Percentiles rank a stretch among this genome's conserved stretches.
phyloP scores from a whole-genome alignment of 1,140 invertebrate species.

The Trichoplusia ni region DNA sequence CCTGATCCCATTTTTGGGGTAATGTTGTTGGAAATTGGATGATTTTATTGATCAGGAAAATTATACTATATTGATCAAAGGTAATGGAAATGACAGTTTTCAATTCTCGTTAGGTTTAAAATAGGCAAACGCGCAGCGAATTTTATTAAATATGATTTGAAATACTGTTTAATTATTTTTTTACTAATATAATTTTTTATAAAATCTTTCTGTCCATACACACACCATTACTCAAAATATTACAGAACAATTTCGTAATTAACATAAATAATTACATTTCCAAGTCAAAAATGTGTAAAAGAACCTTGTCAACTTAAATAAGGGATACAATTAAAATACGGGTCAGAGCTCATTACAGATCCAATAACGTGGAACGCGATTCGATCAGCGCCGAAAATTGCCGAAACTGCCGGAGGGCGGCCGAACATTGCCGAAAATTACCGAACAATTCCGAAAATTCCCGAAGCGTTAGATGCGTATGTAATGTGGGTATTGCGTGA shows the following conservation, averaged over 20 bases:
- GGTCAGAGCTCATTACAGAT: background rate
- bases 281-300: background rate
- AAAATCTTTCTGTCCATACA: background rate
- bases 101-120: no score
- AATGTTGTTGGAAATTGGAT: constrained; percentile 12
- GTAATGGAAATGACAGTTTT: no score
- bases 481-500: constrained; percentile 34
- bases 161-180: no score
- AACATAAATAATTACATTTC: no score
- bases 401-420: constrained; percentile 32
- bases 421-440: constrained; percentile 20
- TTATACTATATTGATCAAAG: no score
- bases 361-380: constrained; percentile 52
- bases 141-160: no score
- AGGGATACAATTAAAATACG: constrained; percentile 7
- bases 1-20: background rate
- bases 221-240: no score
- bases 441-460: background rate
- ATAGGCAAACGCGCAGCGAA: no score
- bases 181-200: no score
- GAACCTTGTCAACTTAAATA: background rate
- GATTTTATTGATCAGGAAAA: background rate
- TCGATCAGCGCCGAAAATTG: constrained; percentile 50
- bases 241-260: no score
- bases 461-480: background rate